A percentile compares a stretch with the other conserved stretches of the same genome.
Evolutionary conservation across 2,888 invertebrate species (phyloP).

Genomic region (Volucella inflata): DNA sequence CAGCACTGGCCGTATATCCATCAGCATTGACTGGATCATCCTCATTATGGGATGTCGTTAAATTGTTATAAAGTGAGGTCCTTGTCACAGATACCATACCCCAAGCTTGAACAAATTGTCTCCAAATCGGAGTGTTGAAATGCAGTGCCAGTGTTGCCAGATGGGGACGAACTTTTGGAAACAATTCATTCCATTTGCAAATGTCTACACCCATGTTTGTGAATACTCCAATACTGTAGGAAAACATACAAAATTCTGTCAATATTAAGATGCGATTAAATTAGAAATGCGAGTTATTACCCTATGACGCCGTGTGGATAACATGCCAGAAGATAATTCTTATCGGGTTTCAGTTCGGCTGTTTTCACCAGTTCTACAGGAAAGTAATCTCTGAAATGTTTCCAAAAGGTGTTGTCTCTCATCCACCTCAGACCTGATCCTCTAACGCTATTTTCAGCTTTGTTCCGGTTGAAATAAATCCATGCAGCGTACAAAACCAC

Average conservation of each 20-base stretch:
- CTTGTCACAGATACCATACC: slow-evolving; percentile 86
- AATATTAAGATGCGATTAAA: background rate
- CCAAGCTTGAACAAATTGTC: slow-evolving; percentile 87
- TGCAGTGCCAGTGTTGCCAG: slow-evolving; percentile 89
- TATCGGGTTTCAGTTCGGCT: slow-evolving; percentile 90
- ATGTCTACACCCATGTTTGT: slow-evolving; percentile 91
- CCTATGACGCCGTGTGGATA: slow-evolving; percentile 95
- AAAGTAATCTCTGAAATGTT: slow-evolving; percentile 92
- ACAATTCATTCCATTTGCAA: slow-evolving; percentile 84
- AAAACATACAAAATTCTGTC: background rate
- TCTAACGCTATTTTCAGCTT: slow-evolving; percentile 36
- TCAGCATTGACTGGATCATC: slow-evolving; percentile 80
- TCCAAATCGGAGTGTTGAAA: slow-evolving; percentile 89
- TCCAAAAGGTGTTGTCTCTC: slow-evolving; percentile 89
- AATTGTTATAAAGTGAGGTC: slow-evolving; percentile 78
- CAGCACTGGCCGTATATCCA: slow-evolving; percentile 84
- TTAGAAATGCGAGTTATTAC: slow-evolving; percentile 75
- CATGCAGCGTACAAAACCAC: slow-evolving; percentile 40
- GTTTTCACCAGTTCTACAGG: slow-evolving; percentile 93
- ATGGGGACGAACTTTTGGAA: slow-evolving; percentile 87
- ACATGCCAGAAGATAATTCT: slow-evolving; percentile 93
- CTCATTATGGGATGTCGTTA: slow-evolving; percentile 83
- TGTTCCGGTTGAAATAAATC: slow-evolving; percentile 56
- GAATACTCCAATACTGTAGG: slow-evolving; percentile 89
- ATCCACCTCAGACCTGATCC: slow-evolving; percentile 84